These are phyloP conservation scores for Siphamia tubifer DNA, from an alignment of 2,113 vertebrate genomes.

Conservation along the genomic window DNA sequence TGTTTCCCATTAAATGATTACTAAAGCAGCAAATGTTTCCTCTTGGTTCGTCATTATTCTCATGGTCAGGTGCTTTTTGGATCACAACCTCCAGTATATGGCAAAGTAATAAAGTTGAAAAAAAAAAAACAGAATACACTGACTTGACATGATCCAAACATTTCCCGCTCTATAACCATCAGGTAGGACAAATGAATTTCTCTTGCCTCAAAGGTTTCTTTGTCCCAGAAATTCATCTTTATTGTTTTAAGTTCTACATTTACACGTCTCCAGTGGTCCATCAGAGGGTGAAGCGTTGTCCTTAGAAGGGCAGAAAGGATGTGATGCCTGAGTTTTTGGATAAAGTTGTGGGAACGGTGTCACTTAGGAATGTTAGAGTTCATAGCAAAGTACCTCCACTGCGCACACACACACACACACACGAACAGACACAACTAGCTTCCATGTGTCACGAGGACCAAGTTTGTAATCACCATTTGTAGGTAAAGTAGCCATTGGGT, in stretches of 20 bases:
- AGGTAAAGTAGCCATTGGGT: too few relatives aligned
- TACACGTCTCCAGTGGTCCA: slow-evolving; percentile 45
- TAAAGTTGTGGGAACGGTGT: slow-evolving; percentile 46
- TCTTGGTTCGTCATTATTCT: background rate
- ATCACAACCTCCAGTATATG: slow-evolving; percentile 6
- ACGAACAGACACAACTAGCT: too few relatives aligned
- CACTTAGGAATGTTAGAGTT: slow-evolving; percentile 49
- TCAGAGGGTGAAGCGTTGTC: slow-evolving; percentile 26
- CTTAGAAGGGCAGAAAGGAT: slow-evolving; percentile 53
- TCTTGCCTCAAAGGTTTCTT: slow-evolving; percentile 47
- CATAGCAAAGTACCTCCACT: slow-evolving; percentile 4
- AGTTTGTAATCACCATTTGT: too few relatives aligned
- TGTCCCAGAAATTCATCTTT: slow-evolving; percentile 49
- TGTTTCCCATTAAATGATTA: background rate
- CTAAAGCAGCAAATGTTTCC: background rate
- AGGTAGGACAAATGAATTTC: slow-evolving; percentile 16
- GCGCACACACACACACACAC: background rate
- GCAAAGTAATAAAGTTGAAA: slow-evolving; percentile 24
- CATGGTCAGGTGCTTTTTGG: slow-evolving; percentile 19
- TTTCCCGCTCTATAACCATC: slow-evolving; percentile 12
- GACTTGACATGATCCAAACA: slow-evolving; percentile 28
- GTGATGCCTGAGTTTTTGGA: slow-evolving; percentile 36
- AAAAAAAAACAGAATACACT: background rate
- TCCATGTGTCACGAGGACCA: too few relatives aligned
- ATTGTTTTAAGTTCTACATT: slow-evolving; percentile 70